phyloP scores from a whole-genome alignment of 2,113 vertebrate genomes.

The Sorex araneus region DNA sequence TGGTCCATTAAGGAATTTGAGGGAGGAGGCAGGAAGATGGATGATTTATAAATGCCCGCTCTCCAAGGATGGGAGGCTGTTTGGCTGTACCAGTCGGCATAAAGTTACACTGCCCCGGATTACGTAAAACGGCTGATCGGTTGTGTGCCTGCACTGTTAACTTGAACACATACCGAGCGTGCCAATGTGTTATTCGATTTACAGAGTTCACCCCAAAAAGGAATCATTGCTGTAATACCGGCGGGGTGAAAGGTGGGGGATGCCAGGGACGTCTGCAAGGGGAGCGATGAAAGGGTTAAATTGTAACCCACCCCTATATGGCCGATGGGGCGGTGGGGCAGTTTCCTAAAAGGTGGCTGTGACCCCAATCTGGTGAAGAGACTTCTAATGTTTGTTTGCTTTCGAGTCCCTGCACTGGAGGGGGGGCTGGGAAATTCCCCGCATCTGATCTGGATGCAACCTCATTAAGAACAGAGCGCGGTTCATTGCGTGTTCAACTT shows the following conservation, averaged over 20 bases:
- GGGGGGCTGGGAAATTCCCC: too few species aligned
- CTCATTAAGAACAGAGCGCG: neutral
- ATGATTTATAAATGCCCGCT: conserved; percentile 55
- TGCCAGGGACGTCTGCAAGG: neutral
- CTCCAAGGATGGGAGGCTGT: neutral
- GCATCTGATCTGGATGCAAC: too few species aligned
- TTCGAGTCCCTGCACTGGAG: neutral
- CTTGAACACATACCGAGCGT: neutral
- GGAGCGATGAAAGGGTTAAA: conserved; percentile 32
- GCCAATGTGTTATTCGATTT: neutral
- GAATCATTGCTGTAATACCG: neutral
- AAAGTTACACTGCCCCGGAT: conserved; percentile 59
- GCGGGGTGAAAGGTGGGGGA: neutral
- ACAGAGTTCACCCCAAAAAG: neutral
- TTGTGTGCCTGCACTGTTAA: neutral
- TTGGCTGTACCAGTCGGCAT: conserved; percentile 5
- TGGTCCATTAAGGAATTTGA: conserved; percentile 74
- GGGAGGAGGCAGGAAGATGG: conserved; percentile 39
- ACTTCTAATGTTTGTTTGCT: neutral
- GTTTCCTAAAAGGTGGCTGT: neutral
- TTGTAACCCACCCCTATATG: too few species aligned
- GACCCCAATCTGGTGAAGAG: neutral
- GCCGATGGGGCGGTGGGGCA: neutral
- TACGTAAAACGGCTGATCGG: neutral
- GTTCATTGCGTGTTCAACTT: neutral